Base-by-base conservation (phyloP, 2,797 vertebrate species). In the Agapornis canus region DNA sequence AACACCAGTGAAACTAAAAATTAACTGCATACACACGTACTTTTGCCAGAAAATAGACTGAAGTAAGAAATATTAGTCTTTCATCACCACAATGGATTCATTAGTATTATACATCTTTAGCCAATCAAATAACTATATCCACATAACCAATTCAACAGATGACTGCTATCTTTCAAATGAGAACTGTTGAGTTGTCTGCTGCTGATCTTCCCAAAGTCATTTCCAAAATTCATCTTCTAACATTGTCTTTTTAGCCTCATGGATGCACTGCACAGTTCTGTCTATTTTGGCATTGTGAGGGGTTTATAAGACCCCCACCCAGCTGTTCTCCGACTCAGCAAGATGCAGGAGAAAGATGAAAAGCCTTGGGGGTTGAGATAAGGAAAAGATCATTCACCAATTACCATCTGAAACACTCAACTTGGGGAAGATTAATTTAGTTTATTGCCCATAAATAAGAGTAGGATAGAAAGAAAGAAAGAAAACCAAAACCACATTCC, bases 381-480 rank as follows among this genome's bases (percentile, higher is more conserved):
- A 56, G 54, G 54, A 48, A 17, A 31, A 49, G 1, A 35, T 7
- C 32, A 7, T 6, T 25, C 40, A 25, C 26, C 43, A 32, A 10
- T 1, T 13, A 31, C 2, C 27, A 51, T 4, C 56, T 1, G 0
- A 19, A 72, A 47, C 4, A 23, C 19, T n/a, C 1, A 0, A 17
- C 20, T 10, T 25, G 3, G 6, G 8, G 9, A 42, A 51, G 12
- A 64, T 9, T 5, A 31, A 19, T 32, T 2, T 6, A 10, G 23
- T 7, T 12, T 7, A 56, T 35, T 78, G 25, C 47, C 9, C 54
- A 39, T 37, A 68, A 61, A 22, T 32, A 73, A 68, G 40, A n/a
- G n/a, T 22, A 65, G 35, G 13, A 73, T 13, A 68, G 52, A 68
- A 90, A 39, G 40, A 68, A 90, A 39, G 40, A 43, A 79, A 39